phyloP scores from a whole-genome alignment of 2,113 vertebrate species.

The Channa argus region DNA sequence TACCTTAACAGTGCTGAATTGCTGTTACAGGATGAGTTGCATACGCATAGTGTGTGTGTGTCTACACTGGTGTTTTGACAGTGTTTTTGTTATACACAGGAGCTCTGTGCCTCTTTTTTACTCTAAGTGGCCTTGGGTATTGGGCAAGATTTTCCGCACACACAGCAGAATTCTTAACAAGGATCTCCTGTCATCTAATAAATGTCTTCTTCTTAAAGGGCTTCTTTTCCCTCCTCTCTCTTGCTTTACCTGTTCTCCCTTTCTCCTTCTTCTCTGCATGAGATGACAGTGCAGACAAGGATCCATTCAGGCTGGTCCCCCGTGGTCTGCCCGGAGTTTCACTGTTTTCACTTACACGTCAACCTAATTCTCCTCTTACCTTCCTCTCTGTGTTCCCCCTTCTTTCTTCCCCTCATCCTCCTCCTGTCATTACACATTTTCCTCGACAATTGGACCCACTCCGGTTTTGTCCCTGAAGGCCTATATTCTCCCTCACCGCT shows the following conservation, averaged over 20 bases:
- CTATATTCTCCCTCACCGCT: constrained; percentile 25
- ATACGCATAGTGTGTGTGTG: too few relatives aligned
- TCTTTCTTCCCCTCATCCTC: constrained; percentile 33
- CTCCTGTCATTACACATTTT: constrained; percentile 50
- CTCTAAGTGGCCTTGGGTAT: background rate
- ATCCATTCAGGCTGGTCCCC: constrained; percentile 36
- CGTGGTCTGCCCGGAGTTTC: background rate
- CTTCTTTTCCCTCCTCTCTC: constrained; percentile 12
- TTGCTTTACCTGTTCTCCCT: constrained; percentile 13
- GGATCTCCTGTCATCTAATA: constrained; percentile 51
- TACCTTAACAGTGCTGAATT: too few relatives aligned
- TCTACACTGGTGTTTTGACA: too few relatives aligned
- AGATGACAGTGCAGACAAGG: constrained; percentile 34
- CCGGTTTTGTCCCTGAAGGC: constrained; percentile 21
- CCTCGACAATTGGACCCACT: constrained; percentile 41
- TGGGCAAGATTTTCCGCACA: constrained; percentile 31
- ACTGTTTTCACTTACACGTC: constrained; percentile 33
- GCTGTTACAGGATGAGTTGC: too few relatives aligned
- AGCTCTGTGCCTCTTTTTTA: background rate
- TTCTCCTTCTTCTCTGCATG: constrained; percentile 29
- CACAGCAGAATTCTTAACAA: constrained; percentile 50
- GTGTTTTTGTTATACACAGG: background rate
- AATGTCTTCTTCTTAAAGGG: constrained; percentile 38
- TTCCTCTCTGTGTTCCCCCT: background rate
- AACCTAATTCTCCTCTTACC: constrained; percentile 13